phyloP scores from a whole-genome alignment of 2,113 vertebrate genomes.

The Cavia aperea region DNA sequence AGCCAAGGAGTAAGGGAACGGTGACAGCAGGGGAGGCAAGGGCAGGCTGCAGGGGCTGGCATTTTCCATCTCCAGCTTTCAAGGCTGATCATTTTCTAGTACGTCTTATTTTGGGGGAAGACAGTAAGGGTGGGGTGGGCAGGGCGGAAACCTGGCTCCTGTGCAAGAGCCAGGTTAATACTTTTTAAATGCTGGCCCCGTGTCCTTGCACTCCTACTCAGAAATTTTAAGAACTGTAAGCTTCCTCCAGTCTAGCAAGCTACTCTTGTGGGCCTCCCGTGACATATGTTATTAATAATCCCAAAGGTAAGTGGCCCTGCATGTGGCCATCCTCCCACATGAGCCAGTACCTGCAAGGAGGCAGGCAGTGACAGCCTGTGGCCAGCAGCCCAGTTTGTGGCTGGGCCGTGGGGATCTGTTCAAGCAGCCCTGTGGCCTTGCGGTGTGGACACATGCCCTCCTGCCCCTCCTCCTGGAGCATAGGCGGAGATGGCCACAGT shows the following conservation, averaged over 20 bases:
- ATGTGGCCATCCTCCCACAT: background rate
- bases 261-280: background rate
- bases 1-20: background rate
- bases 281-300: background rate
- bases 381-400: background rate
- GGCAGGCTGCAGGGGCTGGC: background rate
- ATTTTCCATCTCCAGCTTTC: background rate
- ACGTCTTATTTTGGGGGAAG: background rate
- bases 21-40: rapidly evolving
- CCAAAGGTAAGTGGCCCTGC: background rate
- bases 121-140: background rate
- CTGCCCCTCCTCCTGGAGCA: background rate
- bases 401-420: background rate
- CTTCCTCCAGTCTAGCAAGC: background rate
- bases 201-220: background rate
- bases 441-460: background rate
- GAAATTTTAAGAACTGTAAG: constrained; percentile 1
- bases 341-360: background rate
- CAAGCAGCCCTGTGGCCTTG: background rate
- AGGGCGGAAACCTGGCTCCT: background rate
- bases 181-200: background rate
- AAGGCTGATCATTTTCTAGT: background rate
- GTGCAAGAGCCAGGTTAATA: background rate
- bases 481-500: background rate
- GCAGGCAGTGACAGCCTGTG: background rate